A percentile compares a stretch with the other conserved stretches of the same genome.
These are phyloP conservation scores for Ferdinandea cuprea DNA, from an alignment of 2,888 invertebrate genomes.

Conservation along the genomic window DNA sequence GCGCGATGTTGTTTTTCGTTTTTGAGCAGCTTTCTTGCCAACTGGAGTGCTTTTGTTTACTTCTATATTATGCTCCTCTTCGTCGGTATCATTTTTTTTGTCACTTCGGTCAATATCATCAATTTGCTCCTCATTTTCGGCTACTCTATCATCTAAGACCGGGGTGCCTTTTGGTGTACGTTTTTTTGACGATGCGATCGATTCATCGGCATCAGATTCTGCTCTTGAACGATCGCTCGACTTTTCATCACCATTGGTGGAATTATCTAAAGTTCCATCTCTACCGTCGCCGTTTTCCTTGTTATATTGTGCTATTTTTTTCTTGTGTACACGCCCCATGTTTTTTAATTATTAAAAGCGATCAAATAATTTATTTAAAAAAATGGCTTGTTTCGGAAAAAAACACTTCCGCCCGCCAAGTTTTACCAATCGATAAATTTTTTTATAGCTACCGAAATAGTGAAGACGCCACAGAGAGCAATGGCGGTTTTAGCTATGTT, in stretches of 20 bases:
- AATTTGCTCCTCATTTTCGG: constrained; percentile 75
- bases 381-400: constrained; percentile 58
- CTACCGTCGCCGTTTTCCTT: constrained; percentile 77
- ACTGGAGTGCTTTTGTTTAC: constrained; percentile 52
- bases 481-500: constrained; percentile 66
- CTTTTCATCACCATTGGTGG: constrained; percentile 69
- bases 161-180: constrained; percentile 73
- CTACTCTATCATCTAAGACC: constrained; percentile 76
- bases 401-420: constrained; percentile 71
- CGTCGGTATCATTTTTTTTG: constrained; percentile 75
- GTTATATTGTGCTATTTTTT: constrained; percentile 78
- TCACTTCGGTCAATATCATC: constrained; percentile 77
- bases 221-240: constrained; percentile 64
- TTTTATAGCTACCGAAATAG: constrained; percentile 44
- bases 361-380: constrained; percentile 49
- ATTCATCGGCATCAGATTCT: constrained; percentile 67
- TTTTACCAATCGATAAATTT: constrained; percentile 71
- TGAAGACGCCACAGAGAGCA: constrained; percentile 66
- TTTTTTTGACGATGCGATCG: constrained; percentile 65
- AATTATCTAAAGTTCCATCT: constrained; percentile 59
- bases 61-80: constrained; percentile 73
- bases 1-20: constrained; percentile 52
- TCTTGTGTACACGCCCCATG: constrained; percentile 81
- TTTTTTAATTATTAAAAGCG: constrained; percentile 48
- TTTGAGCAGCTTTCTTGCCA: constrained; percentile 54